Percentiles rank a stretch among this genome's conserved stretches.
These are phyloP conservation scores for Synanthedon myopaeformis DNA, from an alignment of 2,888 invertebrate species.

Conservation along the genomic window DNA sequence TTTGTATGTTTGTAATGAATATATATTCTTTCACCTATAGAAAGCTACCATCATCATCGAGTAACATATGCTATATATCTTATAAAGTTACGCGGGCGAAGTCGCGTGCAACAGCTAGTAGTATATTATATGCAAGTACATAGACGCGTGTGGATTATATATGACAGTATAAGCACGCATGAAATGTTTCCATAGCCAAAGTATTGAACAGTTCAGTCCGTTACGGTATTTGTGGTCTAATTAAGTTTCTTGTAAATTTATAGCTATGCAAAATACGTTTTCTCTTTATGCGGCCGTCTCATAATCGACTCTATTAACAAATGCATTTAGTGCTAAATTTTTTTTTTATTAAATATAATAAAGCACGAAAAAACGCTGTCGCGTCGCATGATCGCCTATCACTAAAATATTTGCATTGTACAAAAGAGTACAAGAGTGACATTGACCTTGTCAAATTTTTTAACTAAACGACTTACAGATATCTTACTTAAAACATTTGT, in stretches of 20 bases:
- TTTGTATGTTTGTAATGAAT: too few relatives aligned
- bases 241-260: not conserved
- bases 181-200: too few relatives aligned
- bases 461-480: not conserved
- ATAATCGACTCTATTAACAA: not conserved
- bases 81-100: too few relatives aligned
- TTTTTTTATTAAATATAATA: not conserved
- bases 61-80: too few relatives aligned
- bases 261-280: not conserved
- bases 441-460: not conserved
- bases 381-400: not conserved
- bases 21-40: too few relatives aligned
- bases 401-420: not conserved
- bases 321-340: not conserved
- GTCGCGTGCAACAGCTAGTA: too few relatives aligned
- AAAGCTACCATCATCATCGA: too few relatives aligned
- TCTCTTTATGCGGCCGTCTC: not conserved
- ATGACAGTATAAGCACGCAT: too few relatives aligned
- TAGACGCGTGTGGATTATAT: too few relatives aligned
- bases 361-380: not conserved
- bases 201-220: too few relatives aligned
- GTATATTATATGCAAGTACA: too few relatives aligned
- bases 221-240: not conserved
- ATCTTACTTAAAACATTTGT: too few relatives aligned
- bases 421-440: not conserved